Conservation (phyloP, 1,140 invertebrate species). For the Druon quercuslanigerum region DNA sequence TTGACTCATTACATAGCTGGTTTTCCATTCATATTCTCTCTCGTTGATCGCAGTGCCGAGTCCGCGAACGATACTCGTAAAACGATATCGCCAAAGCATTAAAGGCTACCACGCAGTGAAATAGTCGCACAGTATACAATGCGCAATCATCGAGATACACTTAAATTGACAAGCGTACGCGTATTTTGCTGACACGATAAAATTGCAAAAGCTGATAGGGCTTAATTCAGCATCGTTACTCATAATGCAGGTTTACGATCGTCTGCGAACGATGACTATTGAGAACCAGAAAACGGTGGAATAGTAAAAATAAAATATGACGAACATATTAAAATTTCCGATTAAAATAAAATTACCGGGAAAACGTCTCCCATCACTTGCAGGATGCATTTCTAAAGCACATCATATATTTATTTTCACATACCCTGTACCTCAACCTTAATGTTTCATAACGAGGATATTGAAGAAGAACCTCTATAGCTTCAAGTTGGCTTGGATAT, state of each 20-base stretch:
- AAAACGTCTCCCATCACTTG: no score
- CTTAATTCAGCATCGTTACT: slow-evolving; percentile 63
- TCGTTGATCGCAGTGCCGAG: slow-evolving; percentile 40
- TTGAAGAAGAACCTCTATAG: no score
- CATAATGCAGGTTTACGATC: slow-evolving; percentile 65
- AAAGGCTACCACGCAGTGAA: slow-evolving; percentile 42
- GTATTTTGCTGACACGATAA: slow-evolving; percentile 51
- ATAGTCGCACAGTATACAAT: slow-evolving; percentile 48
- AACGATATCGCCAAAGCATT: slow-evolving; percentile 52
- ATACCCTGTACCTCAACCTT: no score
- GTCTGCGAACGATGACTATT: slow-evolving; percentile 47
- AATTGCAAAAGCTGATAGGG: slow-evolving; percentile 63
- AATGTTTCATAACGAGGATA: no score
- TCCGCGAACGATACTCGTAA: slow-evolving; percentile 54
- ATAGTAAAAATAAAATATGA: background rate
- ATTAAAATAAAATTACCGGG: background rate
- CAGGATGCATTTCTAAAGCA: no score
- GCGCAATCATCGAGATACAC: slow-evolving; percentile 50
- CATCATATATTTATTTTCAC: no score
- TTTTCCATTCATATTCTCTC: slow-evolving; percentile 22
- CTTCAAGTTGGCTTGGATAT: slow-evolving; percentile 37
- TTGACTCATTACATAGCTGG: background rate
- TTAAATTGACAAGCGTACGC: slow-evolving; percentile 51
- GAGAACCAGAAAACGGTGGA: slow-evolving; percentile 23
- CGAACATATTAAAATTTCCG: background rate